Evolutionary conservation across 35 echinoderm and acorn worm species (phyloP).

Genomic region (Strongylocentrotus purpuratus): DNA sequence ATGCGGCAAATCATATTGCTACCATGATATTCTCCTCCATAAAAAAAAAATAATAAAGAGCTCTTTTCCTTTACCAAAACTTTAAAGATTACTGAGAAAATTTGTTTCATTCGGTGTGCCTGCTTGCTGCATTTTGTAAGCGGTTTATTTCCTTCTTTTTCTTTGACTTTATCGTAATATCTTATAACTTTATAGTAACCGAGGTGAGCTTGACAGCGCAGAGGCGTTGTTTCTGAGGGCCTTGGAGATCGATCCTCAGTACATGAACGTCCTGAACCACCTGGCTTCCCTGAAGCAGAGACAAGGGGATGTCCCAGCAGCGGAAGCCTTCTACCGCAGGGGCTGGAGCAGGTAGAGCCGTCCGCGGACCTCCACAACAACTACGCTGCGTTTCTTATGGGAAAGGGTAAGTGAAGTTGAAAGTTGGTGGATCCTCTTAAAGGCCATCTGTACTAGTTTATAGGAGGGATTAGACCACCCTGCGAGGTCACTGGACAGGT

Average conservation of each 20-base stretch:
- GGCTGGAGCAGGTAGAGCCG: not conserved
- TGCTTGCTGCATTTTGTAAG: too few species aligned
- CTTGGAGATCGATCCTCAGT: conserved; percentile 44
- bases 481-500: too few species aligned
- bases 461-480: too few species aligned
- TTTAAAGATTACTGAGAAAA: too few species aligned
- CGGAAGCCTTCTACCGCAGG: conserved; percentile 54
- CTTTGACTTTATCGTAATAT: not conserved
- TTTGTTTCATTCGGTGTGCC: too few species aligned
- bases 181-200: not conserved
- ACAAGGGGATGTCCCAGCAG: conserved; percentile 40
- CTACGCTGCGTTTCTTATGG: conserved; percentile 60
- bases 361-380: conserved; percentile 59
- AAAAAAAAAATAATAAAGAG: too few species aligned
- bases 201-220: not conserved
- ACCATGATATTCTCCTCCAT: too few species aligned
- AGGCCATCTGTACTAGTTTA: too few species aligned
- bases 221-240: conserved; percentile 22
- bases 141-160: too few species aligned
- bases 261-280: conserved; percentile 48
- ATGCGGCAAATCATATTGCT: too few species aligned
- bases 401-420: conserved; percentile 16
- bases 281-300: conserved; percentile 51
- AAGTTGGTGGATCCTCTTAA: not conserved
- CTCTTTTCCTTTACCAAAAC: too few species aligned